Percentiles rank a stretch among this genome's conserved stretches.
Evolutionary conservation across 2,888 invertebrate species (phyloP).

Genomic region (Latheticus oryzae): DNA sequence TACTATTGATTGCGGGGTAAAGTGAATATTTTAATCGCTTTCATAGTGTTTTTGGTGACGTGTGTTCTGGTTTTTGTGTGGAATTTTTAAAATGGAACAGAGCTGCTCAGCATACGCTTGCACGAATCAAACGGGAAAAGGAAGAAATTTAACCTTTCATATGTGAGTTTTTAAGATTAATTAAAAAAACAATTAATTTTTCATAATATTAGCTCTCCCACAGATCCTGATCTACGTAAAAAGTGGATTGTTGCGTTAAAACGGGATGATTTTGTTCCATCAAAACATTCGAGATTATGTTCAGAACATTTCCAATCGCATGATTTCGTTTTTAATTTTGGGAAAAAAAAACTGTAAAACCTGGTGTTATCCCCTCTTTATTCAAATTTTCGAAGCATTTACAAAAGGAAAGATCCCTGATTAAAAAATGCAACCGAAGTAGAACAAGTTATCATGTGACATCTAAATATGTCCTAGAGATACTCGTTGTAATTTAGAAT

Average conservation of each 20-base stretch:
- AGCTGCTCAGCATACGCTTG: constrained; percentile 1
- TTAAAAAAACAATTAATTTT: too few relatives aligned
- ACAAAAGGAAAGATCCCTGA: neutral
- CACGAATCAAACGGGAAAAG: neutral
- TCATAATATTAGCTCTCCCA: constrained; percentile 1
- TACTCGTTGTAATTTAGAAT: too few relatives aligned
- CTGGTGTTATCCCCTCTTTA: neutral
- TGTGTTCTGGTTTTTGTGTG: constrained; percentile 3
- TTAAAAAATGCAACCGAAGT: too few relatives aligned
- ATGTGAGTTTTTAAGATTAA: neutral
- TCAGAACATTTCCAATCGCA: neutral
- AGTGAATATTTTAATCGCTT: too few relatives aligned
- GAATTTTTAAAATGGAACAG: neutral
- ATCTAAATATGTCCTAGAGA: too few relatives aligned
- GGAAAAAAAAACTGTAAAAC: neutral
- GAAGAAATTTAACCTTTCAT: neutral
- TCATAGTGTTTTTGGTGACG: neutral
- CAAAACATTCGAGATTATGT: neutral
- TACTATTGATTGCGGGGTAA: too few relatives aligned
- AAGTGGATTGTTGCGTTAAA: neutral
- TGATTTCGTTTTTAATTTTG: neutral
- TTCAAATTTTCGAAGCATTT: neutral
- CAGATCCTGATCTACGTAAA: neutral
- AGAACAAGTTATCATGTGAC: too few relatives aligned
- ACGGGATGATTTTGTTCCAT: neutral